Base-by-base conservation (phyloP, 2,797 vertebrate genomes). In the Adrianichthys oophorus region DNA sequence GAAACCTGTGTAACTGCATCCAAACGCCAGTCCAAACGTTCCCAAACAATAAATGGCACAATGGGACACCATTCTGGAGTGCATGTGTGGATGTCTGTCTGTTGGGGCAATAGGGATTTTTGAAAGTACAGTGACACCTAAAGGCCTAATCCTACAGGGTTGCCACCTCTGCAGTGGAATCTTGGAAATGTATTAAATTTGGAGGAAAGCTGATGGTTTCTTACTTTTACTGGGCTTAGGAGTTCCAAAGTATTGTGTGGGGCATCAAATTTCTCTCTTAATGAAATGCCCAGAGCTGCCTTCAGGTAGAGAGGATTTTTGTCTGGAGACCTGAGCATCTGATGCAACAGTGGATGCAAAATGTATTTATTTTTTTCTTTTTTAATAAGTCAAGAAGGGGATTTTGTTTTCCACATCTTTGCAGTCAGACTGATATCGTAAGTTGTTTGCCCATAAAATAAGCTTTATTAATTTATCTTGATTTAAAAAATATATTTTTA, bases 111-210 rank as follows among this genome's bases (percentile, higher is more conserved):
- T 82, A 52, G 58, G 74, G 85, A 95, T 95, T 96, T 90, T 90
- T 96, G 94, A 96, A 96, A 94, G 92, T 94, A 96, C 93, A 95
- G 95, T 97, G 95, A 97, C 95, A 96, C 95, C 95, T 98, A 95
- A 97, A 98, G 95, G 95, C 83, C 94, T 94, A 88, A 90, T 90
- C 91, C 92, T 83, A 83, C 79, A 83, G 81, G 65, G 76, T 75
- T 83, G 55, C 57, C 66, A 56, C 21, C 5, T 74, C 62, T 56
- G 19, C 14, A 52, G 40, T 94, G 89, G 65, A 94, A 91, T 95
- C 93, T 96, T 96, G 94, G 94, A 91, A 94, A 94, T 88, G 83
- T 86, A 90, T 91, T 85, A 93, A 91, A 92, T 83, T 93, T 32
- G 50, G 89, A 87, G 91, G 54, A 78, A 95, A 95, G 94, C 90